Conservation (phyloP, 2,888 invertebrate species). For the Parelbella ahira region DNA sequence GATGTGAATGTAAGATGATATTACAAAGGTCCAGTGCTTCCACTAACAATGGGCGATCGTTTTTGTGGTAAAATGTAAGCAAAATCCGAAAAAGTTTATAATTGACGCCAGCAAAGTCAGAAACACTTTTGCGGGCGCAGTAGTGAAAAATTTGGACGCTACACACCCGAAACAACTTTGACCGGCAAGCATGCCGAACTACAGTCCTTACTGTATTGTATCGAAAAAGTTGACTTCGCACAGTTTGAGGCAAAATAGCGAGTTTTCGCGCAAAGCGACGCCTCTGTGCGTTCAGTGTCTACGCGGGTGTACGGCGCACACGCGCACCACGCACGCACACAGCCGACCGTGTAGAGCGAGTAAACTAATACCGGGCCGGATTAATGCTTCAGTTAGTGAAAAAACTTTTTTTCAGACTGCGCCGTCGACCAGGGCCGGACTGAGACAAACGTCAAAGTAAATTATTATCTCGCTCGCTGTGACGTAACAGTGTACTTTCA, state of each 20-base stretch:
- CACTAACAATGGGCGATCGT: slow-evolving; percentile 10
- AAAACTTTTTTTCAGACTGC: slow-evolving; percentile 80
- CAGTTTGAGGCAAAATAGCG: slow-evolving; percentile 31
- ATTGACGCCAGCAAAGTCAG: slow-evolving; percentile 24
- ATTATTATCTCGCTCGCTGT: slow-evolving; percentile 30
- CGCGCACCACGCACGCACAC: slow-evolving; percentile 55
- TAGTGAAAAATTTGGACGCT: slow-evolving; percentile 19
- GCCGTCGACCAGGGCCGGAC: slow-evolving; percentile 73
- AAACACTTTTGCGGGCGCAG: slow-evolving; percentile 18
- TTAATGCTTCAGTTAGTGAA: slow-evolving; percentile 82
- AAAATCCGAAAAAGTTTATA: slow-evolving; percentile 23
- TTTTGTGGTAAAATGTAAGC: slow-evolving; percentile 10
- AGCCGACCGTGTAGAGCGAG: slow-evolving; percentile 66
- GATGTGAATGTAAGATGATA: too few relatives aligned
- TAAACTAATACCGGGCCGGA: slow-evolving; percentile 80
- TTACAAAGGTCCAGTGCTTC: too few relatives aligned
- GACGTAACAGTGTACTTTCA: slow-evolving; percentile 24
- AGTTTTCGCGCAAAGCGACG: slow-evolving; percentile 34
- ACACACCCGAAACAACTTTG: slow-evolving; percentile 18
- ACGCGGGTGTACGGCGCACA: slow-evolving; percentile 72
- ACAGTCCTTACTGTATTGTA: slow-evolving; percentile 28
- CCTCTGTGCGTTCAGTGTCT: slow-evolving; percentile 58
- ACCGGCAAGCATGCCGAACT: slow-evolving; percentile 21
- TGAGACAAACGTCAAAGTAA: slow-evolving; percentile 40
- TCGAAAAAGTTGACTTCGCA: slow-evolving; percentile 38